Evolutionary conservation across 2,113 vertebrate genomes (phyloP), one percentile per base, ranked within the genome.

Genomic region (Tonatia bakeri): DNA sequence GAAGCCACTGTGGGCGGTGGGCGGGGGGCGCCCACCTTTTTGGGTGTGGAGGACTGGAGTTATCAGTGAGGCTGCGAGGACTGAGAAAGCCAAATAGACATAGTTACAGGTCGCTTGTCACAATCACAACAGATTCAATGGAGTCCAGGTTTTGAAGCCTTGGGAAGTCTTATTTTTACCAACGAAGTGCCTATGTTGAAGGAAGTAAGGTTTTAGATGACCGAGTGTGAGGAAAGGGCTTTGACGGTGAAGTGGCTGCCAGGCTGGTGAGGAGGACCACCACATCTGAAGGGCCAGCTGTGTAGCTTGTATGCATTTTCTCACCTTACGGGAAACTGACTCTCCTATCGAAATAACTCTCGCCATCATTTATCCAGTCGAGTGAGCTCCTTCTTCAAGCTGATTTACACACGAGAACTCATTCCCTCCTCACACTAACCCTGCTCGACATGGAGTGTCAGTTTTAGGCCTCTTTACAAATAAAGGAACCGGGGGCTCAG

Each of bases 381-480:
- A 16, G 4, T n/a, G 61, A 20, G 4, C 4, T 36, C 13, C 38
- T 67, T 52, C 17, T 52, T 20, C 59, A 31, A 15, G 54, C 5
- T 8, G 7, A 31, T 38, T 64, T 7, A 75, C 31, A 10, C 8
- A 1, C 3, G 0, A 17, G 47, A 73, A 14, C 50, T 61, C 87
- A 36, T 20, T 6, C 20, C 10, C 9, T 61, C 72, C 15, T 40
- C 31, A 20, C 0, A 2, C 61, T 16, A 54, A 54, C 45, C 59
- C 56, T 36, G 17, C 24, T 83, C 0, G 0, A n/a, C 28, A 22
- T 15, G 22, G n/a, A 3, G 43, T 15, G 64, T 1, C 52, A 2
- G 12, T 12, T 28, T 67, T 4, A 31, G 26, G 3, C 43, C 31
- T 59, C 47, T 50, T 54, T 24, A 75, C 22, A 73, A 61, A 56